Evolutionary conservation across 2,888 invertebrate species (phyloP), one percentile per base, ranked within the genome.

Genomic region (Spisula subtruncata): DNA sequence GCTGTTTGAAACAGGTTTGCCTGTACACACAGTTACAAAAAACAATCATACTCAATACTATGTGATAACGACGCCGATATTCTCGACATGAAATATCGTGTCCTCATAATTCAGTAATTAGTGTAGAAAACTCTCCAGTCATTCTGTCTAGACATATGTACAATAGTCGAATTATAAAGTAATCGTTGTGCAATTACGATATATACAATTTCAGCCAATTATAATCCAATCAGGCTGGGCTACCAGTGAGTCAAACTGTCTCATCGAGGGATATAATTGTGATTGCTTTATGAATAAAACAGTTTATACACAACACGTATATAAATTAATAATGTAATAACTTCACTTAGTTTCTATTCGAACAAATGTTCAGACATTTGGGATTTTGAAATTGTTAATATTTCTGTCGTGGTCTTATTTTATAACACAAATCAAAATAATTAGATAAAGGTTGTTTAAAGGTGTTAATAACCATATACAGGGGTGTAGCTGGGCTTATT

Each of bases 21-120:
- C 41, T 41, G 41, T 41, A 41, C 41, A 41, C 41, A 41, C 51
- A 12, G 16, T 51, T 51, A 51, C 51, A 51, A 12, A 51, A 51
- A 51, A 51, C 1, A 51, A 51, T 51, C 51, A 51, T 1, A 51
- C 12, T 51, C 51, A 51, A 51, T 51, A 16, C 51, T 10, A 51
- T 51, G 16, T 51, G 51, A 51, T 16, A 51, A 51, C 14, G 51
- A 51, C 51, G 51, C 16, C 51, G 14, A 4, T 51, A 51, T 1
- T 51, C 51, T 51, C 12, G 51, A 51, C 51, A 51, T 51, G 51
- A 51, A 51, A 51, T 51, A 51, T 66, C 25, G n/a, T n/a, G 60
- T 66, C 60, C 60, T 25, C 60, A 25, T 66, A 66, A 66, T 66
- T 66, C 8, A 66, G 75, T 75, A 75, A 75, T 75, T 75, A 32